phyloP scores from a whole-genome alignment of 2,797 vertebrate genomes.

The Catostomus latipinnis region DNA sequence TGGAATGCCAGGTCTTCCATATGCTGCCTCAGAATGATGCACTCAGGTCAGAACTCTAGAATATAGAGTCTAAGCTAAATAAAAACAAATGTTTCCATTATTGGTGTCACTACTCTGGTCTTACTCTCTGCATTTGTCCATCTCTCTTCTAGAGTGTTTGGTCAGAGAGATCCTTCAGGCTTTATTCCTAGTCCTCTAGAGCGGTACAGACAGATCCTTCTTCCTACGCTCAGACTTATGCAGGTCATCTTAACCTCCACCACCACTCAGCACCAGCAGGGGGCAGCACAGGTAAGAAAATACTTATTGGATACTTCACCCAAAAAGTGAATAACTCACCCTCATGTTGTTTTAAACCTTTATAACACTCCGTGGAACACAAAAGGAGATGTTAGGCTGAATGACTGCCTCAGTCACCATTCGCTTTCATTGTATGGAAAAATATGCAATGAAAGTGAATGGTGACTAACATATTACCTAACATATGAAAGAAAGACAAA shows the following conservation, averaged over 20 bases:
- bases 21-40: constrained; percentile 92
- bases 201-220: constrained; percentile 92
- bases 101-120: no score
- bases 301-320: no score
- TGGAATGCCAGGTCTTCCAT: constrained; percentile 95
- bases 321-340: no score
- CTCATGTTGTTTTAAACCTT: no score
- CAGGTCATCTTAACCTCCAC: constrained; percentile 96
- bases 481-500: no score
- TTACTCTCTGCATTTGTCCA: background rate
- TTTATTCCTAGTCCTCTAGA: constrained; percentile 94
- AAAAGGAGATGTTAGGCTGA: no score
- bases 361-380: no score
- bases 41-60: constrained; percentile 79
- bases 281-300: constrained; percentile 87
- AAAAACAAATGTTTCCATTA: no score
- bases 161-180: constrained; percentile 86
- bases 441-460: no score
- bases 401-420: no score
- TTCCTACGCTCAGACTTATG: constrained; percentile 90
- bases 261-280: constrained; percentile 91
- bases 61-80: background rate
- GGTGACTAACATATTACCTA: no score
- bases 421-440: no score
- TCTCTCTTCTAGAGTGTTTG: constrained; percentile 79